Evolutionary conservation across 2,113 vertebrate genomes (phyloP), one percentile per base, ranked within the genome.

Genomic region (Alces alces): DNA sequence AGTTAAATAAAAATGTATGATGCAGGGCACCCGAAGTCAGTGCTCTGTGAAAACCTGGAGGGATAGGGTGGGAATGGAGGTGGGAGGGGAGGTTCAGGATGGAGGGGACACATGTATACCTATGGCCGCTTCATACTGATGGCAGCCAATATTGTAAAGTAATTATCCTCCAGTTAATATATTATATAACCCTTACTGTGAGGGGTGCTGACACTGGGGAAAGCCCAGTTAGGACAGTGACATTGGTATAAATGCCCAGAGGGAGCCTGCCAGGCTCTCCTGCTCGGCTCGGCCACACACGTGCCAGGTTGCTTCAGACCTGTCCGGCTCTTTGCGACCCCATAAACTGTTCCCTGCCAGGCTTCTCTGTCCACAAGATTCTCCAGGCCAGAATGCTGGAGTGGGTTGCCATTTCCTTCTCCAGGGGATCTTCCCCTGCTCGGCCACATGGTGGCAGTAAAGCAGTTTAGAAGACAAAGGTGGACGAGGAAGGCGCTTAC

Each of bases 401-500:
- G 66, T 70, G 66, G n/a, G n/a, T 36, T 36, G 66, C 66, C 66
- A 70, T 36, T 36, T 70, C 66, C 19, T 39, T 39, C 66, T 70
- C 66, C 19, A 1, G n/a, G 66, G 66, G 19, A 21, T 23, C 70
- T 73, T 43, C 23, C 25, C 8, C 25, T 0, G 2, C 15, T 2
- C 33, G 19, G 76, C 27, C 78, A 83, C 12, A 27, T 10, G 27
- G 17, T 66, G 78, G 78, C 47, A 83, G 58, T 33, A 83, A 64
- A 83, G 27, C 33, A 54, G 78, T 7, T 10, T 15, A 54, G 33
- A 50, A 64, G 57, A 64, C 45, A 54, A 50, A 33, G 23, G 5
- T 21, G 57, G 45, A 25, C 0, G 14, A 52, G 9, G 15, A 7
- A 0, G 30, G 36, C 0, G 28, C 21, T 45, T 30, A 30, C 57